Percentiles rank a stretch among this genome's conserved stretches.
Conservation (phyloP, 1,140 invertebrate species). For the Diuraphis noxia region DNA sequence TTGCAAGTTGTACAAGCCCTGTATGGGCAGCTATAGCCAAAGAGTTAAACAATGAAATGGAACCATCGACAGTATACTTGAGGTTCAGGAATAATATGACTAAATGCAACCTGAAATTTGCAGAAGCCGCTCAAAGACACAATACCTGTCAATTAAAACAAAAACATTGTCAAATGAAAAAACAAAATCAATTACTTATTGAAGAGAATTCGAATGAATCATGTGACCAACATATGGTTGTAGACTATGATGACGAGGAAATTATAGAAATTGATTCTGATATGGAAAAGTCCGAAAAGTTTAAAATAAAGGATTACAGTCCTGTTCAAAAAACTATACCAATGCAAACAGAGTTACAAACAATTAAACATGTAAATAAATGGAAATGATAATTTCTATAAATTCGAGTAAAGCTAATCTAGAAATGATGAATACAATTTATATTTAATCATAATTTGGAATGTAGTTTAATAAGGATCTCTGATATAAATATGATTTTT, state of each 20-base stretch:
- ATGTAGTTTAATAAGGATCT: background rate
- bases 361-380: background rate
- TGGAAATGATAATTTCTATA: background rate
- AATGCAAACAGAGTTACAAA: background rate
- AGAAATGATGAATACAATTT: background rate
- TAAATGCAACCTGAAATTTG: conserved; percentile 37
- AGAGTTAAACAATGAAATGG: conserved; percentile 33
- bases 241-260: background rate
- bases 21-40: conserved; percentile 33
- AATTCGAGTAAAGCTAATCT: background rate
- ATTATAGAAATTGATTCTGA: background rate
- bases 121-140: conserved; percentile 42
- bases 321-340: background rate
- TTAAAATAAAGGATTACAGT: background rate
- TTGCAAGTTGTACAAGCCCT: conserved; percentile 28
- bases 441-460: background rate
- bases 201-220: background rate
- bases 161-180: background rate
- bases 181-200: background rate
- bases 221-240: background rate
- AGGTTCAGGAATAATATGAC: conserved; percentile 37
- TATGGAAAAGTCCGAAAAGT: background rate
- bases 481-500: background rate
- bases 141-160: conserved; percentile 27
- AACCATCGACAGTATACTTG: background rate